phyloP scores from a whole-genome alignment of 2,888 invertebrate species.

The Altica lythri region DNA sequence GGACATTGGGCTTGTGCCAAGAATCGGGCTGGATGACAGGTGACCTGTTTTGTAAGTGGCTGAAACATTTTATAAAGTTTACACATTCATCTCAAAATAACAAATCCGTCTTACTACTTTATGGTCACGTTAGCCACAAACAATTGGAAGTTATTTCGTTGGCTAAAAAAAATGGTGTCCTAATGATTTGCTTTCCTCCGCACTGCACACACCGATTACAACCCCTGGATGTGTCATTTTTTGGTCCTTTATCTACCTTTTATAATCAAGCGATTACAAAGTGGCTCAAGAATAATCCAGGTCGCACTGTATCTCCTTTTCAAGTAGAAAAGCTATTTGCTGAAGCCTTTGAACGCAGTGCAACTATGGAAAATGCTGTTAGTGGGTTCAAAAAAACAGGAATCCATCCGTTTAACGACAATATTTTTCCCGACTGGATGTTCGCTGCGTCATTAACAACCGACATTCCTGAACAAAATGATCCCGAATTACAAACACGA shows the following conservation, averaged over 20 bases:
- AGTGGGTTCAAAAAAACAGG: constrained; percentile 28
- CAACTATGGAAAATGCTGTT: constrained; percentile 20
- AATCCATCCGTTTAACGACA: constrained; percentile 31
- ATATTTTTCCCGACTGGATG: constrained; percentile 27
- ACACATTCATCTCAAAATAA: too few relatives aligned
- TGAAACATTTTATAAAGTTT: background rate
- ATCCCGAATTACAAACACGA: too few relatives aligned
- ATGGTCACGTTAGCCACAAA: background rate
- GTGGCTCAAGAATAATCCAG: constrained; percentile 43
- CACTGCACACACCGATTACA: background rate
- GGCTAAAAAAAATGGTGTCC: background rate
- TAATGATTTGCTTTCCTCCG: background rate
- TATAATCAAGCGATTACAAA: constrained; percentile 41
- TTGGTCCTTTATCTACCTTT: constrained; percentile 37
- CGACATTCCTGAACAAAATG: too few relatives aligned
- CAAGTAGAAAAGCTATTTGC: constrained; percentile 34
- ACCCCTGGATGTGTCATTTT: background rate
- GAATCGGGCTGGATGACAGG: background rate
- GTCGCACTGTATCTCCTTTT: constrained; percentile 42
- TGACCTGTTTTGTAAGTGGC: background rate
- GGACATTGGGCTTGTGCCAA: background rate
- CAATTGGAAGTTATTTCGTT: background rate
- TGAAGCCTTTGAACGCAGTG: background rate
- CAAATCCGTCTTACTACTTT: background rate
- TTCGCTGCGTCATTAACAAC: constrained; percentile 13